Evolutionary conservation across 2,797 vertebrate genomes (phyloP), one percentile per base, ranked within the genome.

Genomic region (Strix occidentalis): DNA sequence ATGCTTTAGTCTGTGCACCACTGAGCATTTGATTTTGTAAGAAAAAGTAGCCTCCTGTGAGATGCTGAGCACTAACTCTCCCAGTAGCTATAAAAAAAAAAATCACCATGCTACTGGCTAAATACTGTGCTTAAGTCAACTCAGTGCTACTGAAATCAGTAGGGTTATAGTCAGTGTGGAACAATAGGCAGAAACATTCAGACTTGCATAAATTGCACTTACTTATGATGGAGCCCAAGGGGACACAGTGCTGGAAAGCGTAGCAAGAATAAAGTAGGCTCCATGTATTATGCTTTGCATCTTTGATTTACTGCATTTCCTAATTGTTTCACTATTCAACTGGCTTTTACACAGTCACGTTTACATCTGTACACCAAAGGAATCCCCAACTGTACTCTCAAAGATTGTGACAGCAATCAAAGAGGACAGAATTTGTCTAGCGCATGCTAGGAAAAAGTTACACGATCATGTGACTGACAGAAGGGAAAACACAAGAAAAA

Each of bases 401-500:
- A 80, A 63, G 71, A 71, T 8, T 16, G 83, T 21, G 46, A 77
- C 48, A 86, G 54, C 33, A 81, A 11, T 16, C 50, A 46, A 56
- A 84, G 29, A 91, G 33, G n/a, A 39, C 26, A 84, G 83, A 61
- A 86, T 63, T 76, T 72, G 61, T 37, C 76, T 51, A 35, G 50
- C 9, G 5, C 33, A 3, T 17, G 20, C 45, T 16, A 75, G 41
- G 37, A 46, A 48, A 54, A 91, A 92, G 51, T 80, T 93, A 65
- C 39, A 21, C 0, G 5, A 65, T 3, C 10, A 16, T 0, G 4
- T 51, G 48, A 66, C 23, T 28, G 28, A 45, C n/a, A 53, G 28
- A 3, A 54, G n/a, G 4, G 16, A 43, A 19, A 33, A 46, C 10
- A 20, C 43, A 46, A n/a, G 21, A 25, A 25, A 25, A 43, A 33